Conservation (phyloP, 2,113 vertebrate species). For the Lamprologus lemairii region DNA sequence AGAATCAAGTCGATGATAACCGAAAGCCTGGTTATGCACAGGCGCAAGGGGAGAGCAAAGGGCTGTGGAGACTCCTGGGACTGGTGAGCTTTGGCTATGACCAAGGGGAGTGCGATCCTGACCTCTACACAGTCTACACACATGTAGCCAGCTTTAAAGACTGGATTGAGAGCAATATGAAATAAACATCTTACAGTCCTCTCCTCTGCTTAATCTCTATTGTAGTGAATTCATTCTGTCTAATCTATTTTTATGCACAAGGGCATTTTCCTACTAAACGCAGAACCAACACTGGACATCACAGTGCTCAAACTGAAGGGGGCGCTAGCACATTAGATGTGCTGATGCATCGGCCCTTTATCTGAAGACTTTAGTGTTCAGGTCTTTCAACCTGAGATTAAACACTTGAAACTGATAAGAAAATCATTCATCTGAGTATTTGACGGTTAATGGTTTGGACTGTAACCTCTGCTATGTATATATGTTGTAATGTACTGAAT, state of each 20-base stretch:
- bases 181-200: constrained; percentile 63
- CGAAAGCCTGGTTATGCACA: constrained; percentile 9
- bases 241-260: not conserved
- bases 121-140: constrained; percentile 89
- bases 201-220: not conserved
- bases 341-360: not conserved
- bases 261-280: constrained; percentile 23
- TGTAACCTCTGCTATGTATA: constrained; percentile 56
- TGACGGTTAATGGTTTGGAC: constrained; percentile 27
- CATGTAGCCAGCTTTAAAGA: constrained; percentile 84
- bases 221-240: not conserved
- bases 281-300: constrained; percentile 65
- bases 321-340: constrained; percentile 39
- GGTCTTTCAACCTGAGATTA: constrained; percentile 19
- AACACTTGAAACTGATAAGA: constrained; percentile 52
- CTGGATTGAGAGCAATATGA: constrained; percentile 94
- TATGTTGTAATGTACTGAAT: constrained; percentile 60
- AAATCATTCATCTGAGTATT: not conserved
- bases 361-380: constrained; percentile 12
- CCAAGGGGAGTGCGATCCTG: constrained; percentile 81
- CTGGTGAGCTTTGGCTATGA: constrained; percentile 96
- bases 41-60: constrained; percentile 57
- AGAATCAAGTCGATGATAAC: not conserved
- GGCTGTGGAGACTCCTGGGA: constrained; percentile 84
- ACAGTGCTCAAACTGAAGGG: constrained; percentile 49